Base-by-base conservation (phyloP, 1,140 invertebrate species). In the Parasteatoda tepidariorum region DNA sequence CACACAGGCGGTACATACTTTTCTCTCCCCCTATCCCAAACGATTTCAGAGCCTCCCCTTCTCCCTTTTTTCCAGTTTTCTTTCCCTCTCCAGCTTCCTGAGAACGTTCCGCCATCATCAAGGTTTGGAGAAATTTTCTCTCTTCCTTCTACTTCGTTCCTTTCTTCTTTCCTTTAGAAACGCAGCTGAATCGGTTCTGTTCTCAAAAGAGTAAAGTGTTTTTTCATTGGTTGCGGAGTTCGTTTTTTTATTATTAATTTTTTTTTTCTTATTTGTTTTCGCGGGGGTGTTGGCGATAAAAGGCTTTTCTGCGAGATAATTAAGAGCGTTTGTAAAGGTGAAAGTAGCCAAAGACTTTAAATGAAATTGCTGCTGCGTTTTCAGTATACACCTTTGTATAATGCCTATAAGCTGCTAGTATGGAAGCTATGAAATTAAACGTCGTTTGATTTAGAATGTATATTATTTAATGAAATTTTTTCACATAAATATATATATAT, bases 131-230 rank as follows among this genome's bases (percentile, higher is more conserved):
- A 79, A 79, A 64, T 79, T 79, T 61, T 67, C 38, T 67, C 61
- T 79, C 75, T 66, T 31, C 31, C 26, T 64, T 13, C n/a, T 74
- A n/a, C 24, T n/a, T 79, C 33, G 26, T n/a, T 67, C 62, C n/a
- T 55, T 67, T 28, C 30, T 22, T 73, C 28, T 73, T 48, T 31
- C n/a, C 57, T 26, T 26, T 48, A 61, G 18, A 26, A 48, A 38
- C 34, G 62, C 73, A 76, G 73, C 73, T 76, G 73, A 76, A 59
- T 59, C 55, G 26, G 15, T 28, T 62, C 28, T 26, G 59, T 54
- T 55, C 70, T 74, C 62, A 64, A 76, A 76, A 48, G 57, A 79
- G 62, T 79, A 79, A 79, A 79, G 75, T 79, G 75, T 79, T 79
- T 79, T 79, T 79, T 61, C 75, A 79, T 79, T 66, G 73, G 38